Evolutionary conservation across 2,888 invertebrate species (phyloP), one percentile per base, ranked within the genome.

Genomic region (Agriopis leucophaearia): DNA sequence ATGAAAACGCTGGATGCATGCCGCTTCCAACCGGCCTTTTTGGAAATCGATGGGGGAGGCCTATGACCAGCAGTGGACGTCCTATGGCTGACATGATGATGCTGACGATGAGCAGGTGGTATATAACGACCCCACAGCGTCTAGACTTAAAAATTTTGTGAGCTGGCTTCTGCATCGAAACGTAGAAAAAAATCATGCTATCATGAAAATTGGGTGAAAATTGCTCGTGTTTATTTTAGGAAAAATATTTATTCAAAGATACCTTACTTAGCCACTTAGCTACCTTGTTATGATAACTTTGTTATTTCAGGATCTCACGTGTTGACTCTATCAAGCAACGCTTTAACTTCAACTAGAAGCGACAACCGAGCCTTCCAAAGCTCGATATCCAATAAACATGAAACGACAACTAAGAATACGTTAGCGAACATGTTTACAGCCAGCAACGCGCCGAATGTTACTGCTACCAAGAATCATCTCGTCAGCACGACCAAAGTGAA

Each of bases 401-500:
- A 89, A 72, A 82, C 84, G 1, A 87, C 87, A 0, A 85, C 85
- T 0, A 84, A 82, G 65, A 81, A 78, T 3, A 77, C 78, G 7
- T 59, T 81, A 13, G 75, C 81, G 0, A 85, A 76, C 65, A 69
- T 79, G 0, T 79, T 77, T 15, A 82, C 78, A 5, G 77, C 80
- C 5, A 85, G 84, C 59, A 84, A 82, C 13, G 79, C 82, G 1
- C 74, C 82, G 1, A 69, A 82, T 4, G 64, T 80, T 1, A 73
- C 81, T 8, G 77, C 82, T 1, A 82, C 82, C 5, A 81, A 84
- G 27, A 81, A 82, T 58, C 78, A 83, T 27, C 74, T 81, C 0
- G 73, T 79, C 4, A 83, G 87, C 12, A 89, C 87, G 0, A 82
- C 82, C 13, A 92, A 92, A 79, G 88, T 90, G 0, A 91, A 90